These are phyloP conservation scores for Philereme vetulata DNA, from an alignment of 2,888 invertebrate genomes.

Conservation along the genomic window DNA sequence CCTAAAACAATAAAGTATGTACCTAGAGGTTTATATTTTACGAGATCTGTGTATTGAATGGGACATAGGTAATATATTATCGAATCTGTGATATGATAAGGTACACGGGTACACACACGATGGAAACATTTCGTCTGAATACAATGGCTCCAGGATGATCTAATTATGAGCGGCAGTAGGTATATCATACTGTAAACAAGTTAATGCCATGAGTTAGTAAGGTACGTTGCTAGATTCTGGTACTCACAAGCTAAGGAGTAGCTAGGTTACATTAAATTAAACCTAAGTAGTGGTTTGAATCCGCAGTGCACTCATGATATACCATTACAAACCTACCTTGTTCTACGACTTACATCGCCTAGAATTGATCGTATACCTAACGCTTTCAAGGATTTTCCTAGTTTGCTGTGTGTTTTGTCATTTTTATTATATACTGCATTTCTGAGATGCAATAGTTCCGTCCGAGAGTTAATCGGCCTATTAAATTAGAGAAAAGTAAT, in stretches of 20 bases:
- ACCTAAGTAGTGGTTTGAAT: slow-evolving; percentile 11
- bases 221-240: neutral
- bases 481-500: too few relatives aligned
- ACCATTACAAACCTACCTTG: neutral
- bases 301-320: slow-evolving; percentile 8
- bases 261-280: too few relatives aligned
- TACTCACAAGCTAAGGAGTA: neutral
- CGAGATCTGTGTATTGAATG: slow-evolving; percentile 12
- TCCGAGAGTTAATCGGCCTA: too few relatives aligned
- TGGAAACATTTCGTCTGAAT: slow-evolving; percentile 31
- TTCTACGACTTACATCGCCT: neutral
- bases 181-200: slow-evolving; percentile 32
- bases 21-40: slow-evolving; percentile 5
- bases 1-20: slow-evolving; percentile 23
- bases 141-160: slow-evolving; percentile 39
- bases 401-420: neutral
- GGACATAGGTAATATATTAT: neutral
- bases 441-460: too few relatives aligned
- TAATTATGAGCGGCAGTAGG: slow-evolving; percentile 38
- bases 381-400: slow-evolving; percentile 1
- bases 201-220: slow-evolving; percentile 1
- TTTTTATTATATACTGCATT: too few relatives aligned
- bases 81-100: too few relatives aligned
- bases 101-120: neutral
- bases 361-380: neutral